phyloP scores from a whole-genome alignment of 2,888 invertebrate genomes.

The Phasia obesa region DNA sequence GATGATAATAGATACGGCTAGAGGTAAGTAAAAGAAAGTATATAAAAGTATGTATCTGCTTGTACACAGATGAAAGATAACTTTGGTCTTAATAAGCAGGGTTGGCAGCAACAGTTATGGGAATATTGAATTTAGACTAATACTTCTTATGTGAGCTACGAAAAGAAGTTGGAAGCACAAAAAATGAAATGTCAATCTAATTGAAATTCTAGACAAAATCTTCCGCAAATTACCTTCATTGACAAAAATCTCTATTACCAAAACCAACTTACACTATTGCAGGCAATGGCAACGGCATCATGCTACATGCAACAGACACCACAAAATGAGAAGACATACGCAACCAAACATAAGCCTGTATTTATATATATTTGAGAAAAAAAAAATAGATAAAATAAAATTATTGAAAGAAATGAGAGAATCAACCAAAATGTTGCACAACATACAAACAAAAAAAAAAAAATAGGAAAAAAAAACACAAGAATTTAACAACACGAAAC shows the following conservation, averaged over 20 bases:
- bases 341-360: not conserved
- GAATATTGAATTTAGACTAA: slow-evolving; percentile 59
- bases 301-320: slow-evolving; percentile 27
- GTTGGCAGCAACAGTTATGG: slow-evolving; percentile 52
- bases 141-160: not conserved
- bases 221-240: slow-evolving; percentile 82
- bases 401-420: slow-evolving; percentile 14
- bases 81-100: not conserved
- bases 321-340: slow-evolving; percentile 25
- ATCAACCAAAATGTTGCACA: slow-evolving; percentile 30
- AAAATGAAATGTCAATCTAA: slow-evolving; percentile 80
- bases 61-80: slow-evolving; percentile 23
- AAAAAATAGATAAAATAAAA: slow-evolving; percentile 34
- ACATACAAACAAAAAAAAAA: slow-evolving; percentile 8
- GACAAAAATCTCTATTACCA: slow-evolving; percentile 82
- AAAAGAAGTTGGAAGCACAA: slow-evolving; percentile 34
- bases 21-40: slow-evolving; percentile 20
- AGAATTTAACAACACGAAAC: slow-evolving; percentile 48
- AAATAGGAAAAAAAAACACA: slow-evolving; percentile 15
- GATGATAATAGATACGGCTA: slow-evolving; percentile 39
- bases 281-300: slow-evolving; percentile 45
- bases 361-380: not conserved
- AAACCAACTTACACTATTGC: slow-evolving; percentile 71
- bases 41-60: not conserved
- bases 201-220: slow-evolving; percentile 82